Evolutionary conservation across 2,113 vertebrate species (phyloP), one percentile per base, ranked within the genome.

Genomic region (Saccopteryx leptura): DNA sequence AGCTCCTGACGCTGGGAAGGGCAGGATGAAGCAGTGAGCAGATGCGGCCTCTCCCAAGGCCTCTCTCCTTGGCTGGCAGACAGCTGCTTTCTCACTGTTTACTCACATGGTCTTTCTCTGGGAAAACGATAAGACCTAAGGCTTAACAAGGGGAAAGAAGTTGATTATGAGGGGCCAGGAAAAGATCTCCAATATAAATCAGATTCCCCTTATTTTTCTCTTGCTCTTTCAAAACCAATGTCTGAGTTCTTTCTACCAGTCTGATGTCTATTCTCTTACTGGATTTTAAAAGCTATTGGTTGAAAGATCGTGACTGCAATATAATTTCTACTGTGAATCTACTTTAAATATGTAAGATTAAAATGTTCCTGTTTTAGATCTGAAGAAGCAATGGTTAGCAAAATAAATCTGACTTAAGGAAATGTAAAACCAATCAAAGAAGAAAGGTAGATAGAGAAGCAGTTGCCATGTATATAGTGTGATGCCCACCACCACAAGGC

Each of bases 361-460:
- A 94, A 94, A 52, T 58, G 19, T n/a, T 56, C 3, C 48, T 46
- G 7, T 78, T 89, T 94, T 54, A 19, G 74, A 66, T 75, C 15
- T 65, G 26, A 28, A 90, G 21, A 69, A 23, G 13, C 17, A 94
- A 68, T 8, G 7, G 9, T 39, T n/a, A 92, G 9, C 18, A 88
- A 88, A 96, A 48, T 39, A 78, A 95, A 94, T 14, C 33, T 63
- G n/a, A 80, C 65, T 19, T 93, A 31, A 52, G 66, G 80, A 88
- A 90, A 61, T 90, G 23, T 71, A 17, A 60, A 50, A 61, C n/a
- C 52, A 58, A 18, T 69, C 9, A 60, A 13, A 58, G 17, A 52
- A 95, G n/a, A 94, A 18, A 83, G 14, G 50, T 9, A 31, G 72
- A 52, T 8, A 52, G 31, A 95, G 50, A n/a, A 71, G 75, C 11